Evolutionary conservation across 1,140 invertebrate species (phyloP), one percentile per base, ranked within the genome.

Genomic region (Trinorchestia longiramus): DNA sequence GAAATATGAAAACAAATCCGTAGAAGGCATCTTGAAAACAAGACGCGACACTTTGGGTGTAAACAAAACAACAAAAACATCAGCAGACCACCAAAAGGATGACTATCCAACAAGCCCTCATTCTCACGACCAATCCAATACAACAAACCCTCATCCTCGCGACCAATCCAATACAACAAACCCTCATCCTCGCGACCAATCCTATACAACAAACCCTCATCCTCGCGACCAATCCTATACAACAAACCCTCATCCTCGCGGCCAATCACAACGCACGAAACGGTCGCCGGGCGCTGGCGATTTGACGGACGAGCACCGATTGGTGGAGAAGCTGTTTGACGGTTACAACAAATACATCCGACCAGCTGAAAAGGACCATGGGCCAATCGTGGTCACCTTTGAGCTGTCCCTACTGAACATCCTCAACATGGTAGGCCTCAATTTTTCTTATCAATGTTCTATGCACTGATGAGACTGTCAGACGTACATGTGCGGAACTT

Each of bases 391-490:
- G 36, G 53, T 95, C 28, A 87, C 87, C 40, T 95, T 95, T 40
- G 95, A 95, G 44, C 43, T 95, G 36, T 77, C 95, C 0, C 95
- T 95, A 42, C 95, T 95, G 6, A 41, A 95, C 95, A 44, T 95
- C n/a, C 57, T 95, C 44, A 77, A 95, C 43, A n/a, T 95, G 95
- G 95, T 94, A 43, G n/a, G n/a, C n/a, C n/a, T n/a, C n/a, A n/a
- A n/a, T n/a, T n/a, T n/a, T n/a, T n/a, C n/a, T n/a, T n/a, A n/a
- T n/a, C n/a, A n/a, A n/a, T n/a, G n/a, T n/a, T n/a, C n/a, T n/a
- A n/a, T n/a, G n/a, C n/a, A n/a, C n/a, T n/a, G n/a, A n/a, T n/a
- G n/a, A n/a, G n/a, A n/a, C n/a, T n/a, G n/a, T n/a, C n/a, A n/a
- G n/a, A n/a, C n/a, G n/a, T n/a, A n/a, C n/a, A n/a, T n/a, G n/a